Evolutionary conservation across 2,113 vertebrate species (phyloP).

Genomic region (Cygnus atratus): DNA sequence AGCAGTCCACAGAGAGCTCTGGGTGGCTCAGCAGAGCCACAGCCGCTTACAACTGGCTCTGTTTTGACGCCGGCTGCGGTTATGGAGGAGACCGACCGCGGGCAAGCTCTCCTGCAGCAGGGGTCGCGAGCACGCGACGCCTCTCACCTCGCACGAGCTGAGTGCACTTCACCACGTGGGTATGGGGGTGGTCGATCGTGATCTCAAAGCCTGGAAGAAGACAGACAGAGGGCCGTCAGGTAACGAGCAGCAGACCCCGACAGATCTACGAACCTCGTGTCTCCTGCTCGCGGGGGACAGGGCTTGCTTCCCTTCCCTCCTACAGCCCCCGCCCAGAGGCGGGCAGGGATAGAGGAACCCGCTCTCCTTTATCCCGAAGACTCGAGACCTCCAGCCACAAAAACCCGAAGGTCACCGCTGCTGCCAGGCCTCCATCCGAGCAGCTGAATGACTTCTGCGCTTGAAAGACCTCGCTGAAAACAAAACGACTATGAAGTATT

Average conservation of each 20-base stretch:
- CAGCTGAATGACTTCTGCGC: not conserved
- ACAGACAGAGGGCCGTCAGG: not conserved
- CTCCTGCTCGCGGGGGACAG: constrained; percentile 9
- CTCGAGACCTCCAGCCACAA: constrained; percentile 25
- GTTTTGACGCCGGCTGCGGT: accelerated
- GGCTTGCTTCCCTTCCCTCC: not conserved
- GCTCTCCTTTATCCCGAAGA: constrained; percentile 11
- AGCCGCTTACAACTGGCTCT: not conserved
- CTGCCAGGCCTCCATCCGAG: constrained; percentile 12
- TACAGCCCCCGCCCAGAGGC: not conserved
- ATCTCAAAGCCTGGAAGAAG: constrained; percentile 91
- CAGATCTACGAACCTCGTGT: not conserved
- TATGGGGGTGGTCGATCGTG: constrained; percentile 97
- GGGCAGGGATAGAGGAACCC: not conserved
- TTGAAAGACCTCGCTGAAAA: constrained; percentile 10
- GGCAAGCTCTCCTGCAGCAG: not conserved
- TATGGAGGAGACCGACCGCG: too few species aligned
- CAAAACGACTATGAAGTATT: not conserved
- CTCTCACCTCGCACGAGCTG: constrained; percentile 95
- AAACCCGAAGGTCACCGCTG: not conserved
- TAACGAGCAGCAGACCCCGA: not conserved
- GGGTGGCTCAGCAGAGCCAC: not conserved
- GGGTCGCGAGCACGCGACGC: accelerated
- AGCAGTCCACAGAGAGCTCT: not conserved
- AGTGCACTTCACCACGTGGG: constrained; percentile 97